Evolutionary conservation across 1,140 invertebrate genomes (phyloP).

Genomic region (Diabrotica virgifera): DNA sequence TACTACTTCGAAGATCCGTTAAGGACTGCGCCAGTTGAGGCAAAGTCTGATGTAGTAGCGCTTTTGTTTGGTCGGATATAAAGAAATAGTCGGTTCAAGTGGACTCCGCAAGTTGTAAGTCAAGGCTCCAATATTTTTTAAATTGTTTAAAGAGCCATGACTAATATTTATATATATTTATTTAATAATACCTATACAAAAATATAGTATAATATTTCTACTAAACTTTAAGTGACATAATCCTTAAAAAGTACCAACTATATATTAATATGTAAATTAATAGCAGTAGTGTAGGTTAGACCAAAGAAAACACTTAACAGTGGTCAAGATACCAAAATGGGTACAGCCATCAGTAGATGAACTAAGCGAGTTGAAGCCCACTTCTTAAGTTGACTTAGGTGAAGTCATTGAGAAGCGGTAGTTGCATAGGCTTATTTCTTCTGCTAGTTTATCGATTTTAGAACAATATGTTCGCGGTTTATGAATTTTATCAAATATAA

Average conservation of each 20-base stretch:
- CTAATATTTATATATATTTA: constrained; percentile 25
- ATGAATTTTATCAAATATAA: constrained; percentile 45
- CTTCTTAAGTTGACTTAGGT: background rate
- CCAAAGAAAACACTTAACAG: constrained; percentile 24
- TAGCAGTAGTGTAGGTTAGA: constrained; percentile 41
- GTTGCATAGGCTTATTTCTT: background rate
- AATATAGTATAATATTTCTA: constrained; percentile 60
- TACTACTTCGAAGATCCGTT: background rate
- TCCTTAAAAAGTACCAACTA: constrained; percentile 63
- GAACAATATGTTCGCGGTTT: constrained; percentile 45
- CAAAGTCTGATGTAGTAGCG: background rate
- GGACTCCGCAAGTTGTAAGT: background rate
- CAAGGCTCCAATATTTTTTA: constrained; percentile 22
- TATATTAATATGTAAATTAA: constrained; percentile 49
- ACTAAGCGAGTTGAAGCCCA: background rate
- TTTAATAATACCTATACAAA: constrained; percentile 39
- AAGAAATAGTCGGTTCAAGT: constrained; percentile 3
- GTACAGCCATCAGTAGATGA: constrained; percentile 19
- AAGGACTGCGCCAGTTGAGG: background rate
- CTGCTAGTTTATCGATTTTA: constrained; percentile 42
- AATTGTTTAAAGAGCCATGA: constrained; percentile 26
- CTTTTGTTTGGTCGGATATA: background rate
- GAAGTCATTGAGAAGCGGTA: background rate
- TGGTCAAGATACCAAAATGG: constrained; percentile 31
- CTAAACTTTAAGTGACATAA: constrained; percentile 58